Base-by-base conservation (phyloP, 2,888 invertebrate genomes). In the Eristalis pertinax region DNA sequence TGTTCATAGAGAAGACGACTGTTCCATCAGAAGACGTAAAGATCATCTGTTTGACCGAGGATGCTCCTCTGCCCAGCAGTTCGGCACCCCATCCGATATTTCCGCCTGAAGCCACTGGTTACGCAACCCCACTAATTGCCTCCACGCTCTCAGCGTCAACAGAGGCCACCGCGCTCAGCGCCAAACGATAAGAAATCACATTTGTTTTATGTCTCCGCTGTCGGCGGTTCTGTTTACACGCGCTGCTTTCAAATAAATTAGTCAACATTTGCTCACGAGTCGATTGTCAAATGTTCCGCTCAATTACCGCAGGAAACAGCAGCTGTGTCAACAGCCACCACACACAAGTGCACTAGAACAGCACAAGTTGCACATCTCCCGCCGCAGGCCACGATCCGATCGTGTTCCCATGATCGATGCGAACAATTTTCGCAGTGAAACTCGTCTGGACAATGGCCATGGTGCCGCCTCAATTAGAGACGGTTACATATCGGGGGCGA, bases 401-500 rank as follows among this genome's bases (percentile, higher is more conserved):
- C 50, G 19, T 50, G 50, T 50, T 50, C 50, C n/a, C 50, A 50
- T 50, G 50, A 50, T 50, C 8, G 50, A 8, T 8, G 50, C n/a
- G 19, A 19, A 50, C 50, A 5, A 19, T 19, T n/a, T 50, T 15
- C n/a, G 7, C 15, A n/a, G 11, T 1, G 35, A 35, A 35, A 11
- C 35, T 35, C 38, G 13, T 13, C 38, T 13, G 38, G 50, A 50
- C 50, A 19, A 50, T 8, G 50, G 50, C 19, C 32, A 32, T 32
- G 8, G 19, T 70, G 65, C 32, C 56, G 22, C 41, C 63, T 69
- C 85, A 85, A 85, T 85, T 77, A 73, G 81, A 50, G 69, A 81
- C 64, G 81, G 85, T 80, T 79, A 70, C 60, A 74, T 43, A 73
- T 77, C 24, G 35, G 26, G 35, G 41, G 29, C 15, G 13, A 69